phyloP scores from a whole-genome alignment of 1,140 invertebrate species.

The Pomacea maculata region DNA sequence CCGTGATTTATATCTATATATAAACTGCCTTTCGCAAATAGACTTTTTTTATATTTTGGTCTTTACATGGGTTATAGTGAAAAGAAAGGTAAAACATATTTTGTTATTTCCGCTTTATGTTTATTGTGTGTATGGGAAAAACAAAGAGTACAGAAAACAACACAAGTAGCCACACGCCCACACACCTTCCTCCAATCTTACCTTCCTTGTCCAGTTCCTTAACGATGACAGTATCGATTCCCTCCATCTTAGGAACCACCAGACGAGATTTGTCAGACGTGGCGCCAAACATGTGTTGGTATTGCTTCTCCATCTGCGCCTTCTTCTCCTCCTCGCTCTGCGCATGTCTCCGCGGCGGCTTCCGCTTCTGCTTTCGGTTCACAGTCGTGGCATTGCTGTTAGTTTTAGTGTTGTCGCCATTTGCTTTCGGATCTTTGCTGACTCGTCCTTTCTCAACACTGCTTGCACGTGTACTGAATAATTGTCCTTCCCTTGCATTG shows the following conservation, averaged over 20 bases:
- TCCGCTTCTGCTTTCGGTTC: constrained; percentile 1
- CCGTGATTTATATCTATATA: background rate
- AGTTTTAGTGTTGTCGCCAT: background rate
- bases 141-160: background rate
- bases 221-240: constrained; percentile 45
- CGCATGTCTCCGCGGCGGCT: constrained; percentile 11
- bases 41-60: background rate
- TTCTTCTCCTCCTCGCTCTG: constrained; percentile 34
- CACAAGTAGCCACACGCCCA: background rate
- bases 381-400: too few species aligned
- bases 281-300: constrained; percentile 40
- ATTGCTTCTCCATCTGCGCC: constrained; percentile 37
- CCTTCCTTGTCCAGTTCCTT: constrained; percentile 37
- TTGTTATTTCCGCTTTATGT: too few species aligned
- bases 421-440: background rate
- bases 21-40: background rate
- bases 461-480: background rate
- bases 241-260: constrained; percentile 52
- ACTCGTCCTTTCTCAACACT: background rate
- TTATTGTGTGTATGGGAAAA: background rate
- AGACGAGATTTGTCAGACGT: constrained; percentile 21
- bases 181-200: constrained; percentile 9
- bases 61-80: background rate
- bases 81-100: too few species aligned
- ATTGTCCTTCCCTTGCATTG: background rate